Evolutionary conservation across 2,113 vertebrate genomes (phyloP).

Genomic region (Euleptes europaea): DNA sequence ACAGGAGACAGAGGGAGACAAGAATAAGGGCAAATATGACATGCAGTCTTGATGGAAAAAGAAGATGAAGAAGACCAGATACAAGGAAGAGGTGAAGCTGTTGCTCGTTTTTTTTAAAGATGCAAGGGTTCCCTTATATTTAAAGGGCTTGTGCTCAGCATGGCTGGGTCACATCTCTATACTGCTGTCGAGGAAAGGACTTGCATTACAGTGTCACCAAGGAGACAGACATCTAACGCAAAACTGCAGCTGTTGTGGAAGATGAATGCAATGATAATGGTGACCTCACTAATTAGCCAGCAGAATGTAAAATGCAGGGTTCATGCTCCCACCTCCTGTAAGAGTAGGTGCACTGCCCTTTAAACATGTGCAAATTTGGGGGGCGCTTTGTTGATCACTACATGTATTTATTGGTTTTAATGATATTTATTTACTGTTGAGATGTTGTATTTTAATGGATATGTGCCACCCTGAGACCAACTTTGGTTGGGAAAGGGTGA

Average conservation of each 20-base stretch:
- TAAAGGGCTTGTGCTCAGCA: constrained; percentile 49
- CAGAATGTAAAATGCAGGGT: constrained; percentile 58
- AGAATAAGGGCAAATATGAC: background rate
- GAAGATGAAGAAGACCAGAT: background rate
- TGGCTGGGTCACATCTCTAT: constrained; percentile 51
- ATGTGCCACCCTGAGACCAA: too few species aligned
- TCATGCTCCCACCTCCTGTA: constrained; percentile 50
- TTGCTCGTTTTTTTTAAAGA: background rate
- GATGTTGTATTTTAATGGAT: too few species aligned
- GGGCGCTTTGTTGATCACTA: constrained; percentile 39
- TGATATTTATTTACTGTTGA: too few species aligned
- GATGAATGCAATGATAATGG: constrained; percentile 65
- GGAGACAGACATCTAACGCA: constrained; percentile 69
- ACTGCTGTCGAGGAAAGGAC: constrained; percentile 47
- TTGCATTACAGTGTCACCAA: constrained; percentile 63
- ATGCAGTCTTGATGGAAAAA: background rate
- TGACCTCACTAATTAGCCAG: constrained; percentile 70
- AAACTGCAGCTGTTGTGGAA: constrained; percentile 66
- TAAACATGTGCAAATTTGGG: constrained; percentile 1
- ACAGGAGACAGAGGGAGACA: background rate
- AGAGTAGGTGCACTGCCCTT: constrained; percentile 38
- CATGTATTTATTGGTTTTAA: too few species aligned
- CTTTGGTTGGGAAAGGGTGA: too few species aligned
- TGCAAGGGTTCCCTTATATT: constrained; percentile 48
- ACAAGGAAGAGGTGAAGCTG: constrained; percentile 4